A percentile compares a stretch with the other conserved stretches of the same genome.
Evolutionary conservation across 2,888 invertebrate genomes (phyloP).

Genomic region (Timandra comae): DNA sequence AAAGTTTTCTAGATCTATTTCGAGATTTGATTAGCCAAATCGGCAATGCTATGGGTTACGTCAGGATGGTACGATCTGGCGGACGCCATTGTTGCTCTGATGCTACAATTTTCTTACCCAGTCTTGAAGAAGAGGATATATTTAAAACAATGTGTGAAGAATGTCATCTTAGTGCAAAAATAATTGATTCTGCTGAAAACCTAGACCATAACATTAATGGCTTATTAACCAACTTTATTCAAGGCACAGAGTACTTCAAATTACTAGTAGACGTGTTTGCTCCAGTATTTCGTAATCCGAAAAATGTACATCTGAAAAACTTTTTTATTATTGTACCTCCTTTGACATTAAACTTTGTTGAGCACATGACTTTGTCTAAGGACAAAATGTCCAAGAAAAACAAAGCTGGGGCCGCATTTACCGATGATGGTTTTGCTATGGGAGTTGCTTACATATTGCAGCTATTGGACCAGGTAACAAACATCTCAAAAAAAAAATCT

Average conservation of each 20-base stretch:
- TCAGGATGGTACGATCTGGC: conserved; percentile 94
- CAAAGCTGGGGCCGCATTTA: conserved; percentile 91
- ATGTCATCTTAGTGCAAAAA: conserved; percentile 76
- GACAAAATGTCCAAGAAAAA: conserved; percentile 95
- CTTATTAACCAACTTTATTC: conserved; percentile 88
- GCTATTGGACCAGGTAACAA: conserved; percentile 85
- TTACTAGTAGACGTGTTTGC: conserved; percentile 95
- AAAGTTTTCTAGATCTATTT: conserved; percentile 95
- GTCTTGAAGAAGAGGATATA: conserved; percentile 77
- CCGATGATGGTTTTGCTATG: conserved; percentile 99
- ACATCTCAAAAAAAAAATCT: conserved; percentile 1
- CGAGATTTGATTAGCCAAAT: conserved; percentile 94
- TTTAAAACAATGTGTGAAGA: conserved; percentile 81
- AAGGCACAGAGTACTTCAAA: conserved; percentile 92
- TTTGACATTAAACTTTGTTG: conserved; percentile 94
- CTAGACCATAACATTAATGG: conserved; percentile 87
- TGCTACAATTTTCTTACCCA: conserved; percentile 92
- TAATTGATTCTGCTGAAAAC: conserved; percentile 81
- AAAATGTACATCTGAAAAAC: conserved; percentile 91
- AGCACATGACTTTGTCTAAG: conserved; percentile 93
- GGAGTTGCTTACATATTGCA: conserved; percentile 95
- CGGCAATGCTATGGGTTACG: conserved; percentile 97
- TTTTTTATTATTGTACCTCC: conserved; percentile 97
- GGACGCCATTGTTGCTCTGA: conserved; percentile 94
- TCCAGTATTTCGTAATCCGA: conserved; percentile 89